Conservation (phyloP, 2,888 invertebrate species). For the Drosophila leonis region DNA sequence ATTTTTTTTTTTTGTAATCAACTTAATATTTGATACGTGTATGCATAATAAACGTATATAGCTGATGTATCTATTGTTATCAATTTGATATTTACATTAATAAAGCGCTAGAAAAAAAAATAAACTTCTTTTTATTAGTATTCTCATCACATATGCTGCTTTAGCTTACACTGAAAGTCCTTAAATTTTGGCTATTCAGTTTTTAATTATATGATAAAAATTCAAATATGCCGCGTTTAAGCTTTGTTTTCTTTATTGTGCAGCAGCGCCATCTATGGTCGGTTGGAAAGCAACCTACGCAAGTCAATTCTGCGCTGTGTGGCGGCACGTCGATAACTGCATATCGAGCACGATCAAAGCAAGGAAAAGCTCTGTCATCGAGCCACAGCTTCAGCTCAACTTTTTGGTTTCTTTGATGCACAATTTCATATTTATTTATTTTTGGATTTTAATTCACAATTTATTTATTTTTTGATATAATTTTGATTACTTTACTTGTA, state of each 20-base stretch:
- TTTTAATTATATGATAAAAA: no score
- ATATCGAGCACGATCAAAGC: neutral
- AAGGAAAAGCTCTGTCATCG: no score
- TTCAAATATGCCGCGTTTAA: constrained; percentile 1
- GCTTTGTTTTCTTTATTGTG: neutral
- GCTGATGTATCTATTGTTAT: constrained; percentile 77
- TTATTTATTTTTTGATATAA: no score
- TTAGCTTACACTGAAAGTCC: neutral
- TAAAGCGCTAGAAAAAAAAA: constrained; percentile 60
- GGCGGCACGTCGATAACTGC: neutral
- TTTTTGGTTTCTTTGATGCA: no score
- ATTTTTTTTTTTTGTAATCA: constrained; percentile 44
- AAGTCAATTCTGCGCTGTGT: neutral
- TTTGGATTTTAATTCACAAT: no score
- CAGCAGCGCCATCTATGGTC: constrained; percentile 8
- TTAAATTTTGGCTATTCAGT: neutral
- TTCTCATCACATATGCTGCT: neutral
- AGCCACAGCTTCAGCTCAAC: no score
- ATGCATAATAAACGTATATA: constrained; percentile 44
- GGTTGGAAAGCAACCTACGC: neutral
- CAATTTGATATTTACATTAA: constrained; percentile 76
- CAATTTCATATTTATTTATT: no score
- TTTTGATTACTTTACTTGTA: no score
- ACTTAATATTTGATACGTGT: constrained; percentile 53
- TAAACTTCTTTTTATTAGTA: neutral